Conservation (phyloP, 2,797 vertebrate genomes). For the Chloroceryle amazona region DNA sequence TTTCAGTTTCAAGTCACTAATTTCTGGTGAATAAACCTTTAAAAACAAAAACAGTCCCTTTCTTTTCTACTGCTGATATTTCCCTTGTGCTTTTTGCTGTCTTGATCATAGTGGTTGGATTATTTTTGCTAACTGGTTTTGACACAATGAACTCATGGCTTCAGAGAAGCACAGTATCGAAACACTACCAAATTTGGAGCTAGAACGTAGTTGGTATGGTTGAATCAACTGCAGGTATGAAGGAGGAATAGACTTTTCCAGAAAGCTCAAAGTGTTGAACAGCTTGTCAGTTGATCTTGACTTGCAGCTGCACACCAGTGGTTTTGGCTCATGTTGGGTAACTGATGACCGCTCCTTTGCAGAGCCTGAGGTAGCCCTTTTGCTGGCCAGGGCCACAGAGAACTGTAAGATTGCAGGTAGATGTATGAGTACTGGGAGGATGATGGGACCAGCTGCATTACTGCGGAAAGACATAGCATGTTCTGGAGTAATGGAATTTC, state of each 20-base stretch:
- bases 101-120: not conserved
- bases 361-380: not conserved
- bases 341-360: not conserved
- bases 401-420: accelerated
- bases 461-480: not conserved
- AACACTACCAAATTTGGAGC: not conserved
- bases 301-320: not conserved
- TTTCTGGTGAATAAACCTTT: conserved; percentile 39
- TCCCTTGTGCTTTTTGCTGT: not conserved
- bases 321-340: not conserved
- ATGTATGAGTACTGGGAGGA: not conserved
- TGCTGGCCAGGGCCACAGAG: not conserved
- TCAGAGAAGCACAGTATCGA: not conserved
- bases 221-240: not conserved
- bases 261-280: not conserved
- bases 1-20: conserved; percentile 43
- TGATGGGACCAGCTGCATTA: not conserved
- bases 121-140: not conserved
- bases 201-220: not conserved
- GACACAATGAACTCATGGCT: not conserved
- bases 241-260: not conserved
- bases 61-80: not conserved
- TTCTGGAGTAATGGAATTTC: not conserved
- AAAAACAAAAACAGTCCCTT: conserved; percentile 29
- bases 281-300: not conserved